Conservation (phyloP, 2,888 invertebrate species). For the Lepidonotus clava region DNA sequence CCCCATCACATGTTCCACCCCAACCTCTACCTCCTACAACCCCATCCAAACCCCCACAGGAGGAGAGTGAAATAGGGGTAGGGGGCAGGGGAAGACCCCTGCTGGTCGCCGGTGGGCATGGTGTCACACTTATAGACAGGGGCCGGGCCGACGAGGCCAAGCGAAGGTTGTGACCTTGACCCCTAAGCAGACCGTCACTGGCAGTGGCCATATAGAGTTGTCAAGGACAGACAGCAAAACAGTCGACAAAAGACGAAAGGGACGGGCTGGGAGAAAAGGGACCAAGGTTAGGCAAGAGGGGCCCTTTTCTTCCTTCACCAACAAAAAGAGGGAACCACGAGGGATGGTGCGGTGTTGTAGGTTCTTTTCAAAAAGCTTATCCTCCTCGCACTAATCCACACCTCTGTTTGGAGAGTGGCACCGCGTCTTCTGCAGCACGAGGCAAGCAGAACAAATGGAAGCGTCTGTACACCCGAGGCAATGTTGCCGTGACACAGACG, state of each 20-base stretch:
- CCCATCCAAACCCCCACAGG: background rate
- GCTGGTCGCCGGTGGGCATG: background rate
- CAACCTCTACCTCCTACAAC: background rate
- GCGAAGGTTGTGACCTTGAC: background rate
- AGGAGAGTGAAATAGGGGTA: no score
- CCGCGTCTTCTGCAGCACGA: background rate
- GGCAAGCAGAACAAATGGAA: conserved; percentile 4
- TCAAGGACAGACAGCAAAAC: background rate
- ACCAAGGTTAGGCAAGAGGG: no score
- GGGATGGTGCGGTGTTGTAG: no score
- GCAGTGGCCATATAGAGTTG: background rate
- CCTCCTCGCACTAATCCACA: no score
- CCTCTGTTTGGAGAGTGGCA: no score
- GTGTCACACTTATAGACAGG: background rate
- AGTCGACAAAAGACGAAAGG: background rate
- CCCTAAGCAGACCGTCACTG: background rate
- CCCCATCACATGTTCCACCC: background rate
- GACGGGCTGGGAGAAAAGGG: background rate
- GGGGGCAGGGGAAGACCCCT: background rate
- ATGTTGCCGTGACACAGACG: no score
- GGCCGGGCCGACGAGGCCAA: background rate
- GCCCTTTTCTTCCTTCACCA: no score
- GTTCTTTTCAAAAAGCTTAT: no score
- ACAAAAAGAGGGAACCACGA: no score
- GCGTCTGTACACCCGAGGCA: background rate